phyloP scores from a whole-genome alignment of 1,140 invertebrate species.

The Diuraphis noxia region DNA sequence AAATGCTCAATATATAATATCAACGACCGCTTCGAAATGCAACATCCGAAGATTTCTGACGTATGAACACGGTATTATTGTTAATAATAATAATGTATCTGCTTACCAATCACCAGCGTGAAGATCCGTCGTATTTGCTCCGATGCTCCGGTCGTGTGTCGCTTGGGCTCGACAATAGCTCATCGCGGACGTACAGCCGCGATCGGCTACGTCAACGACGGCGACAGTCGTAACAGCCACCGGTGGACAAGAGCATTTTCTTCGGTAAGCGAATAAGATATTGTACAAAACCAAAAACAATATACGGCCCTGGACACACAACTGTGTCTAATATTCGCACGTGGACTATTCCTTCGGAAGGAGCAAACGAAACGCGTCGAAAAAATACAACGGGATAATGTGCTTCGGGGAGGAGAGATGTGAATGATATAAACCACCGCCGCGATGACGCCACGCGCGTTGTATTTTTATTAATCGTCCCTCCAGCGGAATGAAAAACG shows the following conservation, averaged over 20 bases:
- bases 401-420: neutral
- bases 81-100: neutral
- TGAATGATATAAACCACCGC: neutral
- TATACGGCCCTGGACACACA: neutral
- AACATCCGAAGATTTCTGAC: neutral
- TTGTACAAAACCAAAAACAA: neutral
- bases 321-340: neutral
- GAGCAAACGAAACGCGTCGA: neutral
- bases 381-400: neutral
- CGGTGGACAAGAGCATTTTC: neutral
- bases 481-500: neutral
- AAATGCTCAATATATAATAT: neutral
- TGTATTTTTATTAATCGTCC: neutral
- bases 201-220: neutral
- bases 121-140: neutral
- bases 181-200: conserved; percentile 11
- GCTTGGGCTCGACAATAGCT: neutral
- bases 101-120: conserved; percentile 27
- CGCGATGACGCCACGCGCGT: neutral
- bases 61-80: neutral
- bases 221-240: neutral
- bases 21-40: neutral
- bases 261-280: neutral
- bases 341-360: neutral
- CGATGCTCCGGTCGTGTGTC: conserved; percentile 22